phyloP scores from a whole-genome alignment of 2,797 vertebrate genomes.

The Acanthopagrus latus region DNA sequence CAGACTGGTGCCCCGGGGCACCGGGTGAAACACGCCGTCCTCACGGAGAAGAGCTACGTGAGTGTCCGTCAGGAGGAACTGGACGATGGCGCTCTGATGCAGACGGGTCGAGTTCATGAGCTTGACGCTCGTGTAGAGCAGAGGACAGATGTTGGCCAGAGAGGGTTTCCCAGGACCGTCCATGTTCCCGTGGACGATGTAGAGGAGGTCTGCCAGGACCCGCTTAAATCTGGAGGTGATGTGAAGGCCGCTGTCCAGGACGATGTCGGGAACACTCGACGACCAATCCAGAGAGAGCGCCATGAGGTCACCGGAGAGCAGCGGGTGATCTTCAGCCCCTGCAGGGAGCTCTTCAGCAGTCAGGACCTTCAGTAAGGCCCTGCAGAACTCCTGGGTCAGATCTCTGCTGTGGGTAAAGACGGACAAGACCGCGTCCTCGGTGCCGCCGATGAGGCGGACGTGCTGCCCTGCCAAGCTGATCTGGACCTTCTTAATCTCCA shows the following conservation, averaged over 20 bases:
- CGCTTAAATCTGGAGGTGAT: slow-evolving; percentile 86
- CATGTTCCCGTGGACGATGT: slow-evolving; percentile 89
- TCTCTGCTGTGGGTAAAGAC: slow-evolving; percentile 84
- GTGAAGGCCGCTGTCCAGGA: slow-evolving; percentile 64
- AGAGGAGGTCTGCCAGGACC: slow-evolving; percentile 86
- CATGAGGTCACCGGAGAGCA: slow-evolving; percentile 85
- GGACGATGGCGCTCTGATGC: slow-evolving; percentile 43
- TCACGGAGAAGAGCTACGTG: slow-evolving; percentile 84
- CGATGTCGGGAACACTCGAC: slow-evolving; percentile 75
- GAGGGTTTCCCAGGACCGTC: slow-evolving; percentile 60
- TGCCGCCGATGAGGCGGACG: slow-evolving; percentile 72
- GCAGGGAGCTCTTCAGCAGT: slow-evolving; percentile 41
- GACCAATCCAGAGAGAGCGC: slow-evolving; percentile 87
- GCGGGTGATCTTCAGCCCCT: slow-evolving; percentile 62
- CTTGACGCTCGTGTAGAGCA: slow-evolving; percentile 86
- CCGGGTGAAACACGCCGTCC: slow-evolving; percentile 75
- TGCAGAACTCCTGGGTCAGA: slow-evolving; percentile 86
- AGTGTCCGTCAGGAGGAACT: slow-evolving; percentile 85
- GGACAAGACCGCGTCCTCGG: slow-evolving; percentile 73
- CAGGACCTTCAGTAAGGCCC: slow-evolving; percentile 72
- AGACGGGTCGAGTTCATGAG: slow-evolving; percentile 29
- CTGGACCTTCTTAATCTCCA: slow-evolving; percentile 78
- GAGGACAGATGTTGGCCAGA: slow-evolving; percentile 79
- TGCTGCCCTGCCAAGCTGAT: slow-evolving; percentile 87
- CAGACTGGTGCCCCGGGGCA: slow-evolving; percentile 22